phyloP scores from a whole-genome alignment of 2,888 invertebrate species.

The Dryomyza anilis region DNA sequence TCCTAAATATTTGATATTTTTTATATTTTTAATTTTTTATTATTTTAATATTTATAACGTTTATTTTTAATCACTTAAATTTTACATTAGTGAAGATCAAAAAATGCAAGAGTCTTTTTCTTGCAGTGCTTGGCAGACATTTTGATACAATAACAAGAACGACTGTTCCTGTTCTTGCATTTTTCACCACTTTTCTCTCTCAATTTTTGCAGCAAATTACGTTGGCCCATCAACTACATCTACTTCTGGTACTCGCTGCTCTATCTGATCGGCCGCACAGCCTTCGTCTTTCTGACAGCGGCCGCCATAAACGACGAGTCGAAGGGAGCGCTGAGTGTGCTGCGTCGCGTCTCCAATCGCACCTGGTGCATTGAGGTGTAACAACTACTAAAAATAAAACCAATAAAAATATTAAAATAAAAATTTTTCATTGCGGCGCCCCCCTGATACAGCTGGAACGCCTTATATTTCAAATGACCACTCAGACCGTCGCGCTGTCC shows the following conservation, averaged over 20 bases:
- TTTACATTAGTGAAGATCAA: no score
- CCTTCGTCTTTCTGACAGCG: constrained; percentile 65
- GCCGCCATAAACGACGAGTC: constrained; percentile 66
- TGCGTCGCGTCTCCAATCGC: constrained; percentile 56
- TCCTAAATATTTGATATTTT: neutral
- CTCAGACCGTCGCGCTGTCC: constrained; percentile 65
- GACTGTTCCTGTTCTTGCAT: neutral
- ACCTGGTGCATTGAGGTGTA: constrained; percentile 58
- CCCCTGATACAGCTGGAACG: constrained; percentile 65
- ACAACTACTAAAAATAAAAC: no score
- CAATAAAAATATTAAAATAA: no score
- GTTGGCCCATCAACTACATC: constrained; percentile 61
- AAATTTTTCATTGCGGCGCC: neutral
- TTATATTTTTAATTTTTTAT: neutral
- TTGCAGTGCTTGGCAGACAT: neutral
- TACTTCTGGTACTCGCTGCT: constrained; percentile 66
- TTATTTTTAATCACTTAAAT: no score
- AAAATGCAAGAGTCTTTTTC: neutral
- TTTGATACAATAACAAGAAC: neutral
- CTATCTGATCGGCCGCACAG: constrained; percentile 64
- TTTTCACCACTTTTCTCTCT: neutral
- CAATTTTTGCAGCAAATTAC: constrained; percentile 47
- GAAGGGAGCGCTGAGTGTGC: constrained; percentile 61
- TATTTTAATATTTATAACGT: neutral
- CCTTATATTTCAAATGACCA: constrained; percentile 66